Evolutionary conservation across 2,797 vertebrate genomes (phyloP), one percentile per base, ranked within the genome.

Genomic region (Microctenopoma stevenorrisi): DNA sequence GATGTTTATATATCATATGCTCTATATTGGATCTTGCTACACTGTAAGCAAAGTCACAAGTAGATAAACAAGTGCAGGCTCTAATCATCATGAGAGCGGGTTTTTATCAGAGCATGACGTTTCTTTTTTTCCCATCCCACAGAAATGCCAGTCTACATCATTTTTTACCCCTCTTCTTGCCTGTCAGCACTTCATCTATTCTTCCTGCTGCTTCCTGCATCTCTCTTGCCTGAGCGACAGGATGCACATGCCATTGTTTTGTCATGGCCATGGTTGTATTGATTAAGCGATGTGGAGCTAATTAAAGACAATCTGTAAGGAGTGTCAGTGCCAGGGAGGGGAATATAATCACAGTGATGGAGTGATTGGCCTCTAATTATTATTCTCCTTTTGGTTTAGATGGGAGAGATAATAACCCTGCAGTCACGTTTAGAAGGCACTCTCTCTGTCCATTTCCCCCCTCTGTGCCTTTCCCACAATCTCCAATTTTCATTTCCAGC

Each of bases 241-340:
- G 75, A 79, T 73, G 80, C 72, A 74, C 85, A 76, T 73, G 85
- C 72, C 83, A 68, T 86, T 87, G 85, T 89, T 89, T 85, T 81
- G 79, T 89, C 82, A 78, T 68, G 79, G 83, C 73, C 64, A 46
- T 38, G 61, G 73, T 81, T 47, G 1, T 87, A 92, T 93, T 91
- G 92, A 94, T 92, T 88, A 84, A 89, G 84, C 14, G 67, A 88
- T 84, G 84, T 84, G 74, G 61, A 81, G 88, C 88, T 92, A 92
- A 93, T 93, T 93, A 94, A 92, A 91, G 74, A 79, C 84, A 83
- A 91, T 91, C 85, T 89, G 79, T 53, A 72, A 87, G 84, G 83
- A 86, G 89, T 82, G 85, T 84, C 68, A 37, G 76, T 71, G 81
- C 80, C 82, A 88, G 82, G 58, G 67, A 85, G 78, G 64, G 71